These are phyloP conservation scores for Alethe diademata DNA, from an alignment of 2,113 vertebrate genomes.

Conservation along the genomic window DNA sequence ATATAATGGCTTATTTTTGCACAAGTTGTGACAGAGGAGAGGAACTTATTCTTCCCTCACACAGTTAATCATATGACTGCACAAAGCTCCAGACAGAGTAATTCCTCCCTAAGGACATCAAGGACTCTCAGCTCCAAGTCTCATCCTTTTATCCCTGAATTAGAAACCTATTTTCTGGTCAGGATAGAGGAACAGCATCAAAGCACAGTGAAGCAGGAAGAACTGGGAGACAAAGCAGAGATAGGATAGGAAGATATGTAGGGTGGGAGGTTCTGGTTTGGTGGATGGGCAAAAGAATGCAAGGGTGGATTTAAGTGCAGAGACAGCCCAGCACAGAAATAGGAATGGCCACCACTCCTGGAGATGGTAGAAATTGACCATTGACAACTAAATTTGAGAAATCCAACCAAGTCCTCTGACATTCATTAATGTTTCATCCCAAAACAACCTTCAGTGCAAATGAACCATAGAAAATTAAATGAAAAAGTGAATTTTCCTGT, in stretches of 20 bases:
- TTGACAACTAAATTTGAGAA: background rate
- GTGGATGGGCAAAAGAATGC: background rate
- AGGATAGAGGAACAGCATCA: background rate
- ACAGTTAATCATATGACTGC: background rate
- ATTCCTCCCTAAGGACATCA: background rate
- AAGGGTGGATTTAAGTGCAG: background rate
- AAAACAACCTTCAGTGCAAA: background rate
- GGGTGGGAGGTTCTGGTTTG: background rate
- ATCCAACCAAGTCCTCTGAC: background rate
- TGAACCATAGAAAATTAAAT: background rate
- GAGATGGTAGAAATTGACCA: rapidly evolving
- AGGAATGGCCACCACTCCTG: no score
- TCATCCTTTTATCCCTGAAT: background rate
- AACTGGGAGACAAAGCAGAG: background rate
- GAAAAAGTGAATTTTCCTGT: background rate
- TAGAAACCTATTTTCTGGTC: background rate
- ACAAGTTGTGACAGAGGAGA: background rate
- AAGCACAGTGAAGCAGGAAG: background rate
- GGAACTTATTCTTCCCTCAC: background rate
- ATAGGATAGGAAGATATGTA: rapidly evolving
- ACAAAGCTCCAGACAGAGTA: background rate
- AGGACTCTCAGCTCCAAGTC: background rate
- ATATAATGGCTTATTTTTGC: background rate
- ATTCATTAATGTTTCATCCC: background rate
- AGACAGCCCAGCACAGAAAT: background rate